Base-by-base conservation (phyloP, 2,797 vertebrate genomes). In the Tachyglossus aculeatus region DNA sequence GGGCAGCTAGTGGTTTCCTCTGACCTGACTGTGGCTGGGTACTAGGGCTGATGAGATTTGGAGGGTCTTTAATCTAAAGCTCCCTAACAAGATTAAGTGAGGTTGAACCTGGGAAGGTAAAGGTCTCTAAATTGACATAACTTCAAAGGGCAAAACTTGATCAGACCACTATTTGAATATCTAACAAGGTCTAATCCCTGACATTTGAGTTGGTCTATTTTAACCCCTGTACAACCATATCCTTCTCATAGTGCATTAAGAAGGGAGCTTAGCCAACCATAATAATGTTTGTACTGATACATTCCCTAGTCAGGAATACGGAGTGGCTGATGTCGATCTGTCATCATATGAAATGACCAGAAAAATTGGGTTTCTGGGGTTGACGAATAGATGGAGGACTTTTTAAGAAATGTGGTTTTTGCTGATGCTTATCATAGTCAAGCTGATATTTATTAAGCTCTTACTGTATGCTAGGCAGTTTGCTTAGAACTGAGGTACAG, bases 41-140 rank as follows among this genome's bases (percentile, higher is more conserved):
- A 67, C 13, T 34, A 36, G 50, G 34, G 45, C 22, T 64, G 81
- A 86, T 88, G 39, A 74, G 65, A 87, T 89, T 81, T 78, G 71
- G 81, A 72, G 70, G 68, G 67, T 68, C 78, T 88, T 81, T 80
- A 67, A 79, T 85, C 66, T 77, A 77, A 84, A 85, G 84, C 59
- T 71, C 70, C 84, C 72, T 86, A 87, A 82, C 68, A 81, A 88
- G 80, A 88, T 78, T 69, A 85, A 80, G 50, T 68, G 34, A 77
- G 72, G 64, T 67, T 82, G 76, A 86, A 82, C 75, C 69, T 78
- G 59, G 82, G 75, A 83, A 84, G 62, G 81, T 74, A 78, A 62
- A 87, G 87, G 80, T 87, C 87, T 82, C 86, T 88, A 83, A 89
- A 84, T 83, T 58, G 63, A 71, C 77, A 65, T 76, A 78, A 1